Evolutionary conservation across 2,888 invertebrate species (phyloP).

Genomic region (Amphipyra berbera): DNA sequence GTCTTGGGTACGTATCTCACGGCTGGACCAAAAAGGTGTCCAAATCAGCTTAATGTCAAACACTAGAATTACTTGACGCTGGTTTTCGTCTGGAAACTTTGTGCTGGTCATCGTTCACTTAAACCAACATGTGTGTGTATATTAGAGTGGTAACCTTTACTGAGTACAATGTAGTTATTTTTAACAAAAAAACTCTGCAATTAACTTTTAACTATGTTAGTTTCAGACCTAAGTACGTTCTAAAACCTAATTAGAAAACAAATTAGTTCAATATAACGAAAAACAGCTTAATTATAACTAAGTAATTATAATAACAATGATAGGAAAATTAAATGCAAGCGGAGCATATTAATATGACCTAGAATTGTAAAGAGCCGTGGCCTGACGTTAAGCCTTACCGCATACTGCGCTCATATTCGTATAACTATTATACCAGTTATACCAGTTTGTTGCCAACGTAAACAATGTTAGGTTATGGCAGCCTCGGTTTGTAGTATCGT

Average conservation of each 20-base stretch:
- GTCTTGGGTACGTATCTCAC: too few relatives aligned
- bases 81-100: too few relatives aligned
- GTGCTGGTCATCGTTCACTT: too few relatives aligned
- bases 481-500: slow-evolving; percentile 1
- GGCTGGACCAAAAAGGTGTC: too few relatives aligned
- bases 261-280: slow-evolving; percentile 30
- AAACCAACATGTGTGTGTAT: too few relatives aligned
- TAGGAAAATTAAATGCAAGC: slow-evolving; percentile 70
- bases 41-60: too few relatives aligned
- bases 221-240: not conserved
- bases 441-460: slow-evolving; percentile 11
- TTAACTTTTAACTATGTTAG: not conserved
- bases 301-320: slow-evolving; percentile 74
- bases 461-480: slow-evolving; percentile 23
- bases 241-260: slow-evolving; percentile 8
- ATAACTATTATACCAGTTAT: slow-evolving; percentile 1
- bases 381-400: slow-evolving; percentile 37
- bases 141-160: too few relatives aligned
- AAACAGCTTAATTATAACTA: slow-evolving; percentile 62
- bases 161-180: too few relatives aligned
- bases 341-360: slow-evolving; percentile 63
- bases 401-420: slow-evolving; percentile 23
- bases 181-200: too few relatives aligned
- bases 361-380: slow-evolving; percentile 53
- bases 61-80: too few relatives aligned